Conservation (phyloP, 35 echinoderm and acorn worm species). For the Apostichopus japonicus region DNA sequence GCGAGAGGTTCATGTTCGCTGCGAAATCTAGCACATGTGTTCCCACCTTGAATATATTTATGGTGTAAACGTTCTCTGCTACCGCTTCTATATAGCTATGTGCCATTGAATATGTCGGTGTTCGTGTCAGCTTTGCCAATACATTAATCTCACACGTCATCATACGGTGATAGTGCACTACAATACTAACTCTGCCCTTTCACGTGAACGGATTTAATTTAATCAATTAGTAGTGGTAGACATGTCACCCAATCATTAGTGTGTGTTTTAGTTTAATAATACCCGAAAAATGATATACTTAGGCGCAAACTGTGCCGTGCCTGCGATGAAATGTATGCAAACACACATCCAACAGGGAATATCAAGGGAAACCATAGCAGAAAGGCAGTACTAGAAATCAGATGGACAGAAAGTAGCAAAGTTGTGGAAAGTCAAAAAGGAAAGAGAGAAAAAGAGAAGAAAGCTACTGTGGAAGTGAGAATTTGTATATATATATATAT, state of each 20-base stretch:
- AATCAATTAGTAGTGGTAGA: slow-evolving; percentile 40
- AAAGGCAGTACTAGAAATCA: neutral
- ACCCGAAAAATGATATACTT: slow-evolving; percentile 44
- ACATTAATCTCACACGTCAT: slow-evolving; percentile 2
- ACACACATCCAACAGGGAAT: neutral
- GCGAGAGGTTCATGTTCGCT: neutral
- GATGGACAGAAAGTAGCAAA: neutral
- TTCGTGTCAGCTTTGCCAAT: neutral
- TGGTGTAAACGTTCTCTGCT: neutral
- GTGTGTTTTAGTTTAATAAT: slow-evolving; percentile 39
- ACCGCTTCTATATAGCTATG: too few relatives aligned
- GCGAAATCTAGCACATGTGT: slow-evolving; percentile 30
- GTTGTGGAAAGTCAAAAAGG: neutral
- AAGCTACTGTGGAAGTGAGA: neutral
- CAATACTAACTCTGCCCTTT: slow-evolving; percentile 27
- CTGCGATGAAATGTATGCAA: neutral
- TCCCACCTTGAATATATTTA: neutral
- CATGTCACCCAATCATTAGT: slow-evolving; percentile 29
- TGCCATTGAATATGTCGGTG: too few relatives aligned
- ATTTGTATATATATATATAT: neutral
- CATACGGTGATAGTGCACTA: neutral
- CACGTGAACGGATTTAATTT: slow-evolving; percentile 34
- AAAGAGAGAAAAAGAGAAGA: too few relatives aligned
- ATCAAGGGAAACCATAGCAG: neutral
- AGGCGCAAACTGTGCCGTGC: slow-evolving; percentile 13